Conservation (phyloP, 2,888 invertebrate species). For the Anagyrus pseudococci region DNA sequence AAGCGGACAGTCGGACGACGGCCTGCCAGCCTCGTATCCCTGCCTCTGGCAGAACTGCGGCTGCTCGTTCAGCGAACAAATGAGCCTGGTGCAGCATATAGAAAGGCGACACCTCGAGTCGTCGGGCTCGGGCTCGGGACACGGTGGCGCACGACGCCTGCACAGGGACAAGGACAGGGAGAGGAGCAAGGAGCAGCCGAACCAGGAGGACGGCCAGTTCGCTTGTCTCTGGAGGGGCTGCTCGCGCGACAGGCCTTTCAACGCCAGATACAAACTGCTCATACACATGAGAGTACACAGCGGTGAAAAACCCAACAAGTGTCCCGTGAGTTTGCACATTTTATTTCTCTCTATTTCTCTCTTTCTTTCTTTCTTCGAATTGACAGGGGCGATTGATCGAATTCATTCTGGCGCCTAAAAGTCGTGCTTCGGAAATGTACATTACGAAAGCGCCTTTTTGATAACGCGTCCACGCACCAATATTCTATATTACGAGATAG, state of each 20-base stretch:
- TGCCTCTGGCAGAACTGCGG: constrained; percentile 91
- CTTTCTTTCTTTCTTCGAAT: no score
- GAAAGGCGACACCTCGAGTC: constrained; percentile 86
- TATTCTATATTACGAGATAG: no score
- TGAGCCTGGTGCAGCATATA: constrained; percentile 81
- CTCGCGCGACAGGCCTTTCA: constrained; percentile 89
- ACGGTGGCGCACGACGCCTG: constrained; percentile 46
- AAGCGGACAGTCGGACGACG: constrained; percentile 38
- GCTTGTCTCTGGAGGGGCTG: constrained; percentile 95
- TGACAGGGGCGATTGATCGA: no score
- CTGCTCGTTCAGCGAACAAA: constrained; percentile 79
- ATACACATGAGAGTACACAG: constrained; percentile 98
- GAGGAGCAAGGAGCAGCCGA: constrained; percentile 9
- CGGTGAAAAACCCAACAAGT: constrained; percentile 97
- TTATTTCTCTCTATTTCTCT: no score
- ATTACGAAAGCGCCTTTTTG: no score
- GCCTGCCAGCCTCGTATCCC: constrained; percentile 52
- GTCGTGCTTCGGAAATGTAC: no score
- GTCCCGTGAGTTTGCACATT: constrained; percentile 79
- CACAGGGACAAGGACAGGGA: constrained; percentile 27
- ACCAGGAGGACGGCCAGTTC: constrained; percentile 76
- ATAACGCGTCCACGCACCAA: no score
- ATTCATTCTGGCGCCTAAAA: no score
- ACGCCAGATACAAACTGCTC: constrained; percentile 95
- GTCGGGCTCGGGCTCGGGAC: constrained; percentile 45